Evolutionary conservation across 2,888 invertebrate genomes (phyloP), one percentile per base, ranked within the genome.

Genomic region (Coremacera marginata): DNA sequence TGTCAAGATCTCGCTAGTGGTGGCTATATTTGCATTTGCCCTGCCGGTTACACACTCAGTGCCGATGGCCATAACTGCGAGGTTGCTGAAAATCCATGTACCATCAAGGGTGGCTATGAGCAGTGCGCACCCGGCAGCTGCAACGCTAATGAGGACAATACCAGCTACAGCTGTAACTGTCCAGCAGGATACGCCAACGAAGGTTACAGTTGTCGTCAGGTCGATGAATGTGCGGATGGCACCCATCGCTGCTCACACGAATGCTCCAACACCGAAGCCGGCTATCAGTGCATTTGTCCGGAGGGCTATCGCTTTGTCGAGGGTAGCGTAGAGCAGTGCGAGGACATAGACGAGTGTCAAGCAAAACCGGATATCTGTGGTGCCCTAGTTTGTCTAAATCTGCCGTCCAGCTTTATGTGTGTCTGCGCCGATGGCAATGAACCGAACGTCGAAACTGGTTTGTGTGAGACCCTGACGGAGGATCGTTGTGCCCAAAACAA

Each of bases 231-330:
- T 65, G 83, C 85, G 0, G 84, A 84, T 19, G 86, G 84, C 22
- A 86, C 87, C 9, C 88, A 88, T 78, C 81, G 90, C 3, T 94
- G 93, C 82, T 90, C 91, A 3, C 92, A 93, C 80, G 82, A 82
- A 3, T 93, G 93, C 81, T 80, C 84, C 9, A 93, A 93, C 78
- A 88, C 85, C 0, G 86, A 88, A 0, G 92, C 92, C 0, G 87
- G 90, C 31, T 92, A 90, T 81, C 84, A 88, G 60, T 93, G 93
- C 78, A 82, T 84, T 9, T 93, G 92, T 81, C 90, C 91, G 0
- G 81, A 84, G 2, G 90, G 90, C 25, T 90, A 81, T 34, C 85
- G 71, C 1, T 80, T 84, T 11, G 72, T 81, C 1, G 73, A 73
- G 16, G 79, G 81, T 27, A 81, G 81, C 68, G n/a, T 49, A 8